phyloP scores from a whole-genome alignment of 2,113 vertebrate genomes.

The Carettochelys insculpta region DNA sequence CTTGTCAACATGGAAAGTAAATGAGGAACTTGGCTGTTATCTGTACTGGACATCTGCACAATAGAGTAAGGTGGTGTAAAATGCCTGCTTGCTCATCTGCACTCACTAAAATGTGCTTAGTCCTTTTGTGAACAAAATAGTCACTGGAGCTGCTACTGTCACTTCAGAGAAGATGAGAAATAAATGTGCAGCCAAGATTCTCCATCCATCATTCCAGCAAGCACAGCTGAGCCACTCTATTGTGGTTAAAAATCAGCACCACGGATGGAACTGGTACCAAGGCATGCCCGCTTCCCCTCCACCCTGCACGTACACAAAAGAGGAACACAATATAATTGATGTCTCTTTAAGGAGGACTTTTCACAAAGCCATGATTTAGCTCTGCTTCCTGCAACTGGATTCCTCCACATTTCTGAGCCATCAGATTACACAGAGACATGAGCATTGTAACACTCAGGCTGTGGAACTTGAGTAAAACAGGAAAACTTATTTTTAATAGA shows the following conservation, averaged over 20 bases:
- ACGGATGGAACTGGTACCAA: not conserved
- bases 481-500: slow-evolving; percentile 23
- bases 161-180: not conserved
- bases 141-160: fast-evolving
- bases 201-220: not conserved
- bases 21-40: too few species aligned
- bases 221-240: not conserved
- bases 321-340: slow-evolving; percentile 2
- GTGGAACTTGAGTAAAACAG: not conserved
- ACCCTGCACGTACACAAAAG: slow-evolving; percentile 10
- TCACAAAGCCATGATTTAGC: not conserved
- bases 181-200: not conserved
- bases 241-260: slow-evolving; percentile 21
- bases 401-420: slow-evolving; percentile 48
- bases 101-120: not conserved
- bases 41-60: too few species aligned
- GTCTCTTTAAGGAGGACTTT: slow-evolving; percentile 2
- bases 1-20: not conserved
- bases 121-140: not conserved
- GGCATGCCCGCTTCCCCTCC: not conserved
- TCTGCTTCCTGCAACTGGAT: not conserved
- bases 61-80: not conserved
- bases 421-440: slow-evolving; percentile 56
- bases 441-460: slow-evolving; percentile 15
- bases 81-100: not conserved